Conservation (phyloP, 2,888 invertebrate genomes). For the Dasypolia templi region DNA sequence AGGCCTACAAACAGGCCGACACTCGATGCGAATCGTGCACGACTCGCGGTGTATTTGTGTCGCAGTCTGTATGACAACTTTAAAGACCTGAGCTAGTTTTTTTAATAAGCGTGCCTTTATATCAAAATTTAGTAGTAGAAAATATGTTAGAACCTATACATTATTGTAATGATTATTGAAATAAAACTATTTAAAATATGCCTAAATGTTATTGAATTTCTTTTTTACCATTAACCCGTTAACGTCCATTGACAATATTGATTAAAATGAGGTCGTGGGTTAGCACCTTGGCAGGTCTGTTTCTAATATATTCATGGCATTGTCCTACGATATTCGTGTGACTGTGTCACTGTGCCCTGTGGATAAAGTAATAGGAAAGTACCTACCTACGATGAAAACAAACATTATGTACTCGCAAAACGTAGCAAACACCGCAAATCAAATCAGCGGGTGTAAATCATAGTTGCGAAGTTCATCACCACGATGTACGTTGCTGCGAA, state of each 20-base stretch:
- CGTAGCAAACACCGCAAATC: too few relatives aligned
- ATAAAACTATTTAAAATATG: constrained; percentile 17
- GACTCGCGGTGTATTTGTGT: too few relatives aligned
- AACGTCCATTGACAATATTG: neutral
- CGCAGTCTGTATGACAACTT: too few relatives aligned
- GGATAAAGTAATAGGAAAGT: neutral
- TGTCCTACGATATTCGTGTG: too few relatives aligned
- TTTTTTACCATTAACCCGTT: constrained; percentile 5
- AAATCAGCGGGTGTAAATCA: too few relatives aligned
- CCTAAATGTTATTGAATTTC: neutral
- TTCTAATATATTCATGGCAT: neutral
- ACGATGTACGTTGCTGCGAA: too few relatives aligned
- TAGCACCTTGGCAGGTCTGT: neutral
- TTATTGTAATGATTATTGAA: neutral
- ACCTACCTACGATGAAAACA: neutral
- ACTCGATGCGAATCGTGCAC: too few relatives aligned
- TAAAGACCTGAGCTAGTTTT: neutral
- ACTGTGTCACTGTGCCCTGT: neutral
- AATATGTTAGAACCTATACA: neutral
- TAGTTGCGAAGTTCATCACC: too few relatives aligned
- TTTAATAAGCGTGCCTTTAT: constrained; percentile 33
- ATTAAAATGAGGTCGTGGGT: neutral
- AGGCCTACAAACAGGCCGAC: too few relatives aligned
- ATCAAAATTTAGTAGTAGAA: neutral
- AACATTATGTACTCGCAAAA: neutral